phyloP scores from a whole-genome alignment of 2,797 vertebrate species.

The Rhabdophis nuchalis region DNA sequence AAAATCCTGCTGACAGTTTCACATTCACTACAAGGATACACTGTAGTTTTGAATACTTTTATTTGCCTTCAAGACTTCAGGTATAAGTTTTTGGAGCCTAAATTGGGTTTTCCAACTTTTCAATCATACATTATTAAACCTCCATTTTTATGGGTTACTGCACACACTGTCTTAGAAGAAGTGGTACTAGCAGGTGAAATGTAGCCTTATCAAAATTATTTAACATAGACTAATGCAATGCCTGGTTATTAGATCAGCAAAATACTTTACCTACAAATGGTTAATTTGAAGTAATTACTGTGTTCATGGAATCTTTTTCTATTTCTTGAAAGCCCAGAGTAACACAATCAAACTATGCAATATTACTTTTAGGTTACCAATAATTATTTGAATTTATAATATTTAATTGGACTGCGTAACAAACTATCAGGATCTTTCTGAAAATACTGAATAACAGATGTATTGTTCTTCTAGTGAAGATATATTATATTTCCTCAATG shows the following conservation, averaged over 20 bases:
- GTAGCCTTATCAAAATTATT: slow-evolving; percentile 24
- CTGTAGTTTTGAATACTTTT: slow-evolving; percentile 70
- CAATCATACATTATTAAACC: slow-evolving; percentile 10
- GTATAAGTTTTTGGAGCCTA: slow-evolving; percentile 40
- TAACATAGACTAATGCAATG: slow-evolving; percentile 3
- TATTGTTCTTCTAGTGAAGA: neutral
- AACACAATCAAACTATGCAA: neutral
- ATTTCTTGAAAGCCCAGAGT: neutral
- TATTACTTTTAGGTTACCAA: neutral
- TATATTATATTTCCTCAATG: neutral
- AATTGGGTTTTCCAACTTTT: slow-evolving; percentile 36
- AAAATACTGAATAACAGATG: neutral
- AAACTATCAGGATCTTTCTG: neutral
- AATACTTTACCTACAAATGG: neutral
- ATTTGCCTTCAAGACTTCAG: slow-evolving; percentile 65
- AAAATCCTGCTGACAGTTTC: slow-evolving; percentile 97
- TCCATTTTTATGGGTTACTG: slow-evolving; percentile 20
- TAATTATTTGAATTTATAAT: neutral
- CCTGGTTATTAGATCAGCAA: slow-evolving; percentile 25
- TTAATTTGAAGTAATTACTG: slow-evolving; percentile 18
- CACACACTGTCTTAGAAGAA: slow-evolving; percentile 36
- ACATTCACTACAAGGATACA: slow-evolving; percentile 80
- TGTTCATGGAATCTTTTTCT: neutral
- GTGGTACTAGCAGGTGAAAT: neutral
- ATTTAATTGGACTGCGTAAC: neutral